Percentiles rank a stretch among this genome's conserved stretches.
These are phyloP conservation scores for Phrynosoma blainvillii DNA, from an alignment of 2,113 vertebrate genomes.

Conservation along the genomic window DNA sequence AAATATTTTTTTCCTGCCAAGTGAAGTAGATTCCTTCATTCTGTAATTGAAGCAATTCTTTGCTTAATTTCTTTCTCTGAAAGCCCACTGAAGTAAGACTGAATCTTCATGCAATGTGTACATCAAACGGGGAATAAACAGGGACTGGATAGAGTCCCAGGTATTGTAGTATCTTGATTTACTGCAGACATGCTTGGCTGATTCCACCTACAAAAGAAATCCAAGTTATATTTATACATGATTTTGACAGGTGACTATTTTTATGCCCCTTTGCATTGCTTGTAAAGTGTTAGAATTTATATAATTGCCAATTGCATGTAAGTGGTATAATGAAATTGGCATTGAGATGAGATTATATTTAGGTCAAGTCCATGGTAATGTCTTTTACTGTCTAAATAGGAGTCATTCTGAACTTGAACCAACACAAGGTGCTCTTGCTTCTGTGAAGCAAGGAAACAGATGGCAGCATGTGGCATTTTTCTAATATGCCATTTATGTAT, in stretches of 20 bases:
- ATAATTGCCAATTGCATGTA: conserved; percentile 38
- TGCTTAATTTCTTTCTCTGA: conserved; percentile 67
- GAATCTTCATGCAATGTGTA: conserved; percentile 21
- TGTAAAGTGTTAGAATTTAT: conserved; percentile 40
- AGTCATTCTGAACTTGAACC: background rate
- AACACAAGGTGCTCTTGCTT: background rate
- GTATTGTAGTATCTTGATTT: conserved; percentile 35
- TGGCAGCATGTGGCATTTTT: background rate
- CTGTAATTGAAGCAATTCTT: conserved; percentile 69
- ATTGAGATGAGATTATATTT: conserved; percentile 6
- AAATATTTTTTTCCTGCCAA: conserved; percentile 56
- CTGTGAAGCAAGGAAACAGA: background rate
- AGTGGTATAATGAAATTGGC: conserved; percentile 42
- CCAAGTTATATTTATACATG: conserved; percentile 18
- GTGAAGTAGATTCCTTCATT: conserved; percentile 60
- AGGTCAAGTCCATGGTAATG: background rate
- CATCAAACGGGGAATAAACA: conserved; percentile 28
- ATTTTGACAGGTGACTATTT: background rate
- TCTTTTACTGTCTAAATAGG: background rate
- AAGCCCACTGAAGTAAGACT: conserved; percentile 64
- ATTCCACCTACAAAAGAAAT: conserved; percentile 7
- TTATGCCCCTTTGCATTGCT: background rate
- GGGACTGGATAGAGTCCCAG: conserved; percentile 28
- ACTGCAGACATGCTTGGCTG: conserved; percentile 3
- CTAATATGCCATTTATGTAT: background rate